Percentiles rank a stretch among this genome's conserved stretches.
phyloP scores from a whole-genome alignment of 1,140 invertebrate genomes.

The Theocolax elegans region DNA sequence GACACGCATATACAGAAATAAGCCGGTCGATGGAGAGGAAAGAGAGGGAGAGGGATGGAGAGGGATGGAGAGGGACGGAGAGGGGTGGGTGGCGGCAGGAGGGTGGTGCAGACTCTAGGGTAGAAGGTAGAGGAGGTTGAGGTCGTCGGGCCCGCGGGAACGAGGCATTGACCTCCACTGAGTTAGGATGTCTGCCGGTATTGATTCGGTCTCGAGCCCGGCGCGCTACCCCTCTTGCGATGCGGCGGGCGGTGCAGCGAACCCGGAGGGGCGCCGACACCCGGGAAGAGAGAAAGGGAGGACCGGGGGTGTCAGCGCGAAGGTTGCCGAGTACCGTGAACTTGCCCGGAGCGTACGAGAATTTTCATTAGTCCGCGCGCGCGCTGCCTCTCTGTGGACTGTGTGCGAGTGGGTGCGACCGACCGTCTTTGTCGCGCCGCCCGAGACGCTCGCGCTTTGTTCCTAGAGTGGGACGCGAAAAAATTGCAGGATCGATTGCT shows the following conservation, averaged over 20 bases:
- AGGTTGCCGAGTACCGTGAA: conserved; percentile 24
- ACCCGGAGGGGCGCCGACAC: conserved; percentile 44
- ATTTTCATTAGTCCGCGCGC: conserved; percentile 27
- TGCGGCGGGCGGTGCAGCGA: conserved; percentile 41
- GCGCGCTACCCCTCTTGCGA: conserved; percentile 14
- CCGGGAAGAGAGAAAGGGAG: conserved; percentile 4
- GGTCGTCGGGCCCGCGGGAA: conserved; percentile 61
- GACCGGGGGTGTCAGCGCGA: neutral
- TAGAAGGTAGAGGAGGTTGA: conserved; percentile 60
- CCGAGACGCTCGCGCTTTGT: too few species aligned
- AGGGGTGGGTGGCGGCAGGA: neutral
- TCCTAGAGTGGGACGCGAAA: neutral
- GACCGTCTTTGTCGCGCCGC: too few species aligned
- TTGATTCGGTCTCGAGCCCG: conserved; percentile 57
- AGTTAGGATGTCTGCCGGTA: conserved; percentile 64
- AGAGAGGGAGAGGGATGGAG: neutral
- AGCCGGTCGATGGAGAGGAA: neutral
- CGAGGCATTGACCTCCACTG: conserved; percentile 63
- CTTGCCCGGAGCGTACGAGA: conserved; percentile 29
- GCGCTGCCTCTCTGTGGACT: too few species aligned
- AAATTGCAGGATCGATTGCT: conserved; percentile 18
- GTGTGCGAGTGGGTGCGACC: too few species aligned
- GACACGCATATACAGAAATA: too few species aligned
- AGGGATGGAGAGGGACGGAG: neutral
- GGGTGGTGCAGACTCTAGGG: conserved; percentile 42